Base-by-base conservation (phyloP, 2,797 vertebrate species). In the Antennarius maculatus region DNA sequence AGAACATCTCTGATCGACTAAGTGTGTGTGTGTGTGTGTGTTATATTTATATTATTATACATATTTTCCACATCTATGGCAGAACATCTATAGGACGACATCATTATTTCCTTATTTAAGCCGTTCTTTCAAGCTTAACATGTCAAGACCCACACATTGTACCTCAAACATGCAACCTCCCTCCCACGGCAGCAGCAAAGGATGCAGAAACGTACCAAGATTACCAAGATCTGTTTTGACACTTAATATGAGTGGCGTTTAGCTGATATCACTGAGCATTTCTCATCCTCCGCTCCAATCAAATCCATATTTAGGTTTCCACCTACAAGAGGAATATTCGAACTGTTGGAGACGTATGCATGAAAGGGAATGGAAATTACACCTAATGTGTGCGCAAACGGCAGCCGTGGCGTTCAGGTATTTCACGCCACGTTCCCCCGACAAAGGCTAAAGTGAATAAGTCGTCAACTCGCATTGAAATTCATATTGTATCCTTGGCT, bases 391-490 rank as follows among this genome's bases (percentile, higher is more conserved):
- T 84, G 60, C 81, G 69, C 81, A 74, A 87, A 85, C 71, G 72
- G 60, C 59, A 76, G 53, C 68, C 15, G 34, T 34, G 70, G 77
- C 74, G 41, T 71, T 76, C 62, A 69, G 86, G 77, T 85, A 81
- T 88, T 90, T 88, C 85, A 81, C 75, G 53, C 71, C 13, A 41
- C 63, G 42, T 37, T 69, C 69, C 77, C 23, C 81, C 14, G 83
- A 88, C 86, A 66, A 76, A 57, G 71, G 77, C 63, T 57, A 61
- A 76, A 82, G 84, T 71, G 85, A 89, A 87, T 83, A 85, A 89
- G 84, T 84, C 74, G 73, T 86, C 87, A 83, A 71, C 74, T 63
- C 11, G 6, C 71, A 87, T 88, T 83, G 83, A 89, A 79, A 91
- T 88, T 85, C 80, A 82, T 76, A 80, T 70, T 83, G 81, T 81